Conservation (phyloP, 2,888 invertebrate genomes). For the Drosophila ustulata region DNA sequence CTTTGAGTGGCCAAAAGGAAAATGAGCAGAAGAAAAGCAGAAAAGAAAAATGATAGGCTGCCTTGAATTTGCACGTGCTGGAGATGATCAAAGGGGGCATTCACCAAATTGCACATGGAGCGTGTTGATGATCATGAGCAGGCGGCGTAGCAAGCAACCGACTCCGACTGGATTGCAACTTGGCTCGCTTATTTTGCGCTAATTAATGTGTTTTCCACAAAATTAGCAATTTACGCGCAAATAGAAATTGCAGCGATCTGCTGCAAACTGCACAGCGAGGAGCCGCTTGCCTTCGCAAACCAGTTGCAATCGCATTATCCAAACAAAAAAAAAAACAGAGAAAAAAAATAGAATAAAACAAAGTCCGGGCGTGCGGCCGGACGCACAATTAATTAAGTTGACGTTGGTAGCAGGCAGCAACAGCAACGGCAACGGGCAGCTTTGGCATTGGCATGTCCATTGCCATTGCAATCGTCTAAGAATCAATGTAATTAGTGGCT, state of each 20-base stretch:
- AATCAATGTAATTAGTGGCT: conserved; percentile 64
- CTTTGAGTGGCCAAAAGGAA: conserved; percentile 16
- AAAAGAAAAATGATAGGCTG: conserved; percentile 1
- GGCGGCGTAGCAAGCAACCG: conserved; percentile 4
- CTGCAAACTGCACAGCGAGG: too few species aligned
- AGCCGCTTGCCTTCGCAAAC: conserved; percentile 35
- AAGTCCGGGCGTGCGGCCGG: conserved; percentile 60
- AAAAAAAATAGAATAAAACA: conserved; percentile 1
- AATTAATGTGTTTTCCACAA: conserved; percentile 80
- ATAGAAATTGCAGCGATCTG: conserved; percentile 67
- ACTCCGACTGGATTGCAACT: conserved; percentile 33
- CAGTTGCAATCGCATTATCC: conserved; percentile 54
- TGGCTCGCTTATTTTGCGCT: conserved; percentile 69
- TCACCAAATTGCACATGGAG: conserved; percentile 44
- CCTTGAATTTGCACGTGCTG: conserved; percentile 42
- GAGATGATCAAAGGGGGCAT: conserved; percentile 45
- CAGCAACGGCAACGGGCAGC: conserved; percentile 18
- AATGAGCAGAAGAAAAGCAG: background rate
- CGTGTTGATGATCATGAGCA: conserved; percentile 47
- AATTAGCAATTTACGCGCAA: conserved; percentile 79
- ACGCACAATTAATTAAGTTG: conserved; percentile 70
- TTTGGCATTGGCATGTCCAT: conserved; percentile 44
- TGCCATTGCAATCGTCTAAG: conserved; percentile 62
- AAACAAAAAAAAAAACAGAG: conserved; percentile 43
- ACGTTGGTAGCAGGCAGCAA: conserved; percentile 36